Evolutionary conservation across 1,140 invertebrate genomes (phyloP), one percentile per base, ranked within the genome.

Genomic region (Zophobas morio): DNA sequence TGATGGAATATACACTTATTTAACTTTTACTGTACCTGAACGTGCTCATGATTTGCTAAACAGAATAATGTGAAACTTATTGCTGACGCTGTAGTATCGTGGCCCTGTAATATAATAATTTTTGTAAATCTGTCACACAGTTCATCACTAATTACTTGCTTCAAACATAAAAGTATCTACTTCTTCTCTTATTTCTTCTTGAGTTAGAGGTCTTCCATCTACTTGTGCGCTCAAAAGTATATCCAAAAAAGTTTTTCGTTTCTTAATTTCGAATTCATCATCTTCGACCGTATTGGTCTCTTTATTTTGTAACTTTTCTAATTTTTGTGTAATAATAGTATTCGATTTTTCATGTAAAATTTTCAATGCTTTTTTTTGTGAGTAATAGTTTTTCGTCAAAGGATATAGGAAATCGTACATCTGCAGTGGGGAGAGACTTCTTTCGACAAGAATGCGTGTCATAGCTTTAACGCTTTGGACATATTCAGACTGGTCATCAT

Each of bases 331-430:
- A 51, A 87, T 88, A 56, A 93, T 91, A 75, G 89, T 87, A 78
- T 90, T 87, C 0, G 93, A 93, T 76, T 94, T 94, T n/a, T 86
- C 84, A 82, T 95, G 93, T 0, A 95, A 84, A 60, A 91, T 88
- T 49, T 90, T 85, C 6, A 95, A 83, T 39, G 88, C 88, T 78
- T 85, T 84, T 6, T 88, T 85, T 80, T 92, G 76, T 36, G 39
- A 60, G 1, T n/a, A 2, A 51, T 79, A 81, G 35, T 76, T 66
- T 37, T 39, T 63, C 3, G 79, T 78, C n/a, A 83, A 80, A 8
- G 2, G 35, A 56, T 79, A 83, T 1, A 73, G 6, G 6, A 80
- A 77, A 6, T 73, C 71, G 34, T 40, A 51, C 6, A 1, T 46
- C 51, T 75, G 54, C 6, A 81, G 20, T 6, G 51, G 91, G 79